These are phyloP conservation scores for Verasper variegatus DNA, from an alignment of 2,113 vertebrate genomes.

Conservation along the genomic window DNA sequence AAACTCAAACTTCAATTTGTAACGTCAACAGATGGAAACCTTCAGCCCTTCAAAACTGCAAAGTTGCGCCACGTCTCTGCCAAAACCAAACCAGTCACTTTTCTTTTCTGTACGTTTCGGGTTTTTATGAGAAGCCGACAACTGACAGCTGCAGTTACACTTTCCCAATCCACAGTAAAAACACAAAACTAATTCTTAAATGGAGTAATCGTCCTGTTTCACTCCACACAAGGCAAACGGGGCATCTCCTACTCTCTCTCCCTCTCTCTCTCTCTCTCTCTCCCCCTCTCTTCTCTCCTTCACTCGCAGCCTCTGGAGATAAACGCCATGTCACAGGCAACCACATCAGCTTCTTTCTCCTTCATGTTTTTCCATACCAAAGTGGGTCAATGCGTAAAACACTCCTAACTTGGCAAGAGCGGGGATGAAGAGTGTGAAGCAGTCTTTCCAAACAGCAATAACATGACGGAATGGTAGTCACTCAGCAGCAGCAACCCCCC, in stretches of 20 bases:
- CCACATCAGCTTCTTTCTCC: constrained; percentile 42
- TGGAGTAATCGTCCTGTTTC: constrained; percentile 37
- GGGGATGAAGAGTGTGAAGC: constrained; percentile 68
- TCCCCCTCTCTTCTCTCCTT: constrained; percentile 30
- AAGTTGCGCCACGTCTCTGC: too few species aligned
- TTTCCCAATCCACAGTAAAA: constrained; percentile 16
- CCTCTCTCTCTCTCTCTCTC: constrained; percentile 30
- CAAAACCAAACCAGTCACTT: not conserved
- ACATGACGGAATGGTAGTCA: constrained; percentile 64
- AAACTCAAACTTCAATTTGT: too few species aligned
- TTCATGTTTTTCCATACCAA: constrained; percentile 77
- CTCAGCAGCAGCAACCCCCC: constrained; percentile 28
- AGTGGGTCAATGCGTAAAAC: constrained; percentile 84
- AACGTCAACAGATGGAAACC: too few species aligned
- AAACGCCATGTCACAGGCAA: constrained; percentile 69
- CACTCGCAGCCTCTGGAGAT: constrained; percentile 38
- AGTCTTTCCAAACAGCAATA: constrained; percentile 76
- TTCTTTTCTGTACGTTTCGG: not conserved
- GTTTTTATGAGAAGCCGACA: not conserved
- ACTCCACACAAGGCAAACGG: constrained; percentile 49
- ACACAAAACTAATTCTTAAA: constrained; percentile 13
- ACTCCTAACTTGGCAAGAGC: constrained; percentile 75
- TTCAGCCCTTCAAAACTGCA: too few species aligned
- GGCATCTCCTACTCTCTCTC: constrained; percentile 33
- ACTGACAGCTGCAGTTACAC: constrained; percentile 6